phyloP scores from a whole-genome alignment of 1,140 invertebrate species.

The Drosophila trapezifrons region DNA sequence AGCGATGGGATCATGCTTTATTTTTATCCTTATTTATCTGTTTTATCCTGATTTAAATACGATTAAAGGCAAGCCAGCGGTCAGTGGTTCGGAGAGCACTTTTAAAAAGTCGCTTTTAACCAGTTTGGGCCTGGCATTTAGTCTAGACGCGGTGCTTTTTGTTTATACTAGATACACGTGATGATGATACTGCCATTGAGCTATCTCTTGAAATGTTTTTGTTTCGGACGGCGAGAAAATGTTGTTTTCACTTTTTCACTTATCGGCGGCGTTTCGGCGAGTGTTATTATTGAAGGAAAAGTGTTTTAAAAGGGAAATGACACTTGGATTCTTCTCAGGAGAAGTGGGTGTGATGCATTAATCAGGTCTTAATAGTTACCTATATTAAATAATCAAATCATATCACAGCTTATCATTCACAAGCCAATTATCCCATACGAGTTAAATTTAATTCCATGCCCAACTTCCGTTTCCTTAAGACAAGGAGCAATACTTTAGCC shows the following conservation, averaged over 20 bases:
- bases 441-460: neutral
- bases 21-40: constrained; percentile 1
- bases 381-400: constrained; percentile 17
- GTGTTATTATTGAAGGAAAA: constrained; percentile 9
- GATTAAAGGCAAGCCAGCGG: neutral
- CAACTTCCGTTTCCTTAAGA: constrained; percentile 25
- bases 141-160: constrained; percentile 25
- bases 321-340: constrained; percentile 28
- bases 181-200: constrained; percentile 47
- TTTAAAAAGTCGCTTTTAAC: constrained; percentile 27
- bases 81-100: constrained; percentile 8
- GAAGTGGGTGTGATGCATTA: neutral
- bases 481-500: constrained; percentile 19
- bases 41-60: neutral
- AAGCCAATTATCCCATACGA: constrained; percentile 11
- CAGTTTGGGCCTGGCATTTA: constrained; percentile 14
- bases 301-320: constrained; percentile 30
- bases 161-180: constrained; percentile 64
- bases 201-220: constrained; percentile 55
- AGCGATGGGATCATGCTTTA: constrained; percentile 18
- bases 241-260: constrained; percentile 29
- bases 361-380: neutral
- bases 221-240: constrained; percentile 39
- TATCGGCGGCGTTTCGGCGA: neutral
- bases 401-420: constrained; percentile 8